Evolutionary conservation across 2,113 vertebrate species (phyloP).

Genomic region (Gymnogyps californianus): DNA sequence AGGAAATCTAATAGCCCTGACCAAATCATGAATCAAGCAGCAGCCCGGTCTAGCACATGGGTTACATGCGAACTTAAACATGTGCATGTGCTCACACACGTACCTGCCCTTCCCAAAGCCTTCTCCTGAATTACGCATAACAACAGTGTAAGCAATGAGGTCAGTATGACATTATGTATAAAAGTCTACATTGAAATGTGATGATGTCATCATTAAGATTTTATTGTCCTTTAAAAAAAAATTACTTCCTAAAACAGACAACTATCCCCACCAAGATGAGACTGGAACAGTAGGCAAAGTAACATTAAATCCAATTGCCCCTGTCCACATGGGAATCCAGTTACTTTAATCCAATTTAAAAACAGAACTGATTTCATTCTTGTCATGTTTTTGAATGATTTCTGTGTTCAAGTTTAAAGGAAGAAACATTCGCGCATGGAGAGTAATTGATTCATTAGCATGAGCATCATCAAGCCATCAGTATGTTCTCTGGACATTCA

Average conservation of each 20-base stretch:
- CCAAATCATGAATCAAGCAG: slow-evolving; percentile 75
- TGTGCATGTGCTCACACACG: accelerated
- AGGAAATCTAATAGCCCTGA: slow-evolving; percentile 73
- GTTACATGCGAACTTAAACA: not conserved
- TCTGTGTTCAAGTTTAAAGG: not conserved
- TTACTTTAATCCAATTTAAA: slow-evolving; percentile 23
- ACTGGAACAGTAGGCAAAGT: not conserved
- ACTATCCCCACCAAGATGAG: not conserved
- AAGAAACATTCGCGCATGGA: not conserved
- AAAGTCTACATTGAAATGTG: not conserved
- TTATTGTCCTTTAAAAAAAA: not conserved
- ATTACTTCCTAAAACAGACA: not conserved
- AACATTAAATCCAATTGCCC: not conserved
- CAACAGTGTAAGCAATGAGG: not conserved
- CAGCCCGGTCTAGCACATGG: slow-evolving; percentile 51
- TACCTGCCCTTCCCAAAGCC: not conserved
- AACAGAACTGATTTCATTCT: slow-evolving; percentile 21
- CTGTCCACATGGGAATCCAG: not conserved
- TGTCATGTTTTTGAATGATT: not conserved
- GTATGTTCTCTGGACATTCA: not conserved
- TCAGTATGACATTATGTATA: not conserved
- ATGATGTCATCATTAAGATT: not conserved
- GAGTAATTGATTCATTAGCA: not conserved
- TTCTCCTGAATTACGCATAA: not conserved
- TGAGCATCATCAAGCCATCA: not conserved